Base-by-base conservation (phyloP, 2,888 invertebrate species). In the Amiota communis region DNA sequence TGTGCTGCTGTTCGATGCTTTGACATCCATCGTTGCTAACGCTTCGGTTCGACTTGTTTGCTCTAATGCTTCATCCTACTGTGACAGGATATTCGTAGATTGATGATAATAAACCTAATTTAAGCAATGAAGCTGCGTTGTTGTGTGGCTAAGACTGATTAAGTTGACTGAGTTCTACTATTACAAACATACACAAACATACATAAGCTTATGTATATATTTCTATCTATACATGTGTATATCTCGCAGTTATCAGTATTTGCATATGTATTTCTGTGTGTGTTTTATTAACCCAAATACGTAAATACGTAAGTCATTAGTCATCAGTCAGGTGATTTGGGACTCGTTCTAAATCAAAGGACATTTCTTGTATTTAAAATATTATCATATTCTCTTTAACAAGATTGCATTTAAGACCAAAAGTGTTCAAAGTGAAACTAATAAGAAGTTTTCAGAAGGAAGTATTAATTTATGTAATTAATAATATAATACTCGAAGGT, bases 61-160 rank as follows among this genome's bases (percentile, higher is more conserved):
- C 36, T 70, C 57, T 57, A 63, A 56, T 51, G 71, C 65, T n/a
- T 59, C 70, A 49, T 36, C 36, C 47, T 72, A 65, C 75, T 75
- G 75, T 77, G 74, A 75, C 76, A 79, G 78, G 79, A 80, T 79
- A 78, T 80, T 80, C 77, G 79, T 80, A 82, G 80, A 81, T 81
- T 82, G 80, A 81, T 77, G 80, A 82, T 81, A 82, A 81, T 81
- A 81, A 82, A 82, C 80, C 79, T 81, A 80, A 82, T 82, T 82
- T 81, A 72, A 77, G 80, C 79, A 80, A 81, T 56, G 69, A 10
- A 23, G 69, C n/a, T 13, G 56, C 46, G 53, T 56, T 17, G 15
- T 56, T 53, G 17, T 53, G 15, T 17, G 65, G 15, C 47, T 65
- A 47, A 65, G 48, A 65, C 65, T 68, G 67, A 68, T 68, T 68